Evolutionary conservation across 2,113 vertebrate species (phyloP), one percentile per base, ranked within the genome.

Genomic region (Morphnarchus princeps): DNA sequence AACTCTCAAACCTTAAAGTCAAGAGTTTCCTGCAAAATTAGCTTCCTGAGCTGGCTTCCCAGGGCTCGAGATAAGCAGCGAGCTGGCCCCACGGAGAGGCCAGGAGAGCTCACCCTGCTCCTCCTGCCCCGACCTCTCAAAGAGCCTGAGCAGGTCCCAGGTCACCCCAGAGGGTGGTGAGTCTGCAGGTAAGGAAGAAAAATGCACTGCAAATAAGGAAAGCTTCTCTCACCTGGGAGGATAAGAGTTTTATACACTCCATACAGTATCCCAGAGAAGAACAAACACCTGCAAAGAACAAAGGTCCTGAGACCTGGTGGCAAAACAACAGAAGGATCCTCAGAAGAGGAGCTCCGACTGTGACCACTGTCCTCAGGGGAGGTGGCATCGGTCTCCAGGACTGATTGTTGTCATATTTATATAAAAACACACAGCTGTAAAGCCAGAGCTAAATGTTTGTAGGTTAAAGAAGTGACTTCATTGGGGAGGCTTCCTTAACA

Each of bases 391-490:
- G 12, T 34, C 22, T 90, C 58, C 55, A 49, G 63, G 40, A 26
- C 34, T 59, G 58, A 58, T 1, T 36, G 49, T 19, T 72, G 36
- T 36, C 21, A 5, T 91, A 22, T 87, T 95, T 92, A 26, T 66
- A 43, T 67, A 31, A 86, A 91, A 95, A 70, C 79, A 88, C 40
- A 24, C 32, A 42, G 28, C 76, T 90, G 50, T 69, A 78, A 89
- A 95, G 73, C 36, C 2, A 0, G 63, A 95, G 82, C 55, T 54
- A 73, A 62, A 1, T 92, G 61, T 95, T 95, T 95, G 90, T 59
- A 78, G 72, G 55, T 82, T 87, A 94, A 97, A 96, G 92, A 91
- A 71, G 50, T 90, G 79, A 93, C 82, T 93, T 94, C 92, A 86
- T 18, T 40, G 55, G 77, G n/a, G 88, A 78, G 50, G 62, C 16